Evolutionary conservation across 1,140 invertebrate genomes (phyloP), one percentile per base, ranked within the genome.

Genomic region (Prorops nasuta): DNA sequence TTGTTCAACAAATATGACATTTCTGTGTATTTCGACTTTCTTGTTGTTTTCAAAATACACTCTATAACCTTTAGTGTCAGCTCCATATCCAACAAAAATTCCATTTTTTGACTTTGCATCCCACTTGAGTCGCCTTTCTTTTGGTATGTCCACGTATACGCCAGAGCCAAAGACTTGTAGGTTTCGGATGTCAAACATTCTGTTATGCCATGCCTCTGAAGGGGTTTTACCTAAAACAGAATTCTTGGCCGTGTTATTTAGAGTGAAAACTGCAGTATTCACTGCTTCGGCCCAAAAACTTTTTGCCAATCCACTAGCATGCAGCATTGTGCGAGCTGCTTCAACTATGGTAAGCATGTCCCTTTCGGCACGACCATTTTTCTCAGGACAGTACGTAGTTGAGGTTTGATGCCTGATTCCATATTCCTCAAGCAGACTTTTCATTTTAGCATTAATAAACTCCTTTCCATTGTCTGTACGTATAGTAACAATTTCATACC

Each of bases 241-340:
- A n/a, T 24, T 36, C 0, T 24, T 18, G 9, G 36, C 17, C 15
- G 20, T 19, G 0, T 24, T 10, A n/a, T 35, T 35, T 4, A 35
- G 34, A n/a, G 14, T 15, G 15, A 15, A 35, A 7, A 14, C 14
- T 4, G 34, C 9, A 1, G 38, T 48, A 4, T 45, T 45, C 1
- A 56, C 36, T 0, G 17, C 38, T 28, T 60, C 57, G n/a, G 42
- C 54, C 54, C 49, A 56, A 3, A 51, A 14, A 22, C 24, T 45
- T 37, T 46, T 35, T 16, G 18, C 21, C 8, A 51, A 15, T 1
- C 20, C 24, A 14, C 36, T 37, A 3, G 37, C n/a, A 10, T n/a
- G 2, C 18, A 55, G 3, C 39, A 32, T 42, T 1, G 24, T 17
- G 1, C 40, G 3, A 2, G 47, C 34, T 40, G 14, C 31, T 20